Percentiles rank a stretch among this genome's conserved stretches.
Evolutionary conservation across 1,140 invertebrate genomes (phyloP).

Genomic region (Neodiprion pinetum): DNA sequence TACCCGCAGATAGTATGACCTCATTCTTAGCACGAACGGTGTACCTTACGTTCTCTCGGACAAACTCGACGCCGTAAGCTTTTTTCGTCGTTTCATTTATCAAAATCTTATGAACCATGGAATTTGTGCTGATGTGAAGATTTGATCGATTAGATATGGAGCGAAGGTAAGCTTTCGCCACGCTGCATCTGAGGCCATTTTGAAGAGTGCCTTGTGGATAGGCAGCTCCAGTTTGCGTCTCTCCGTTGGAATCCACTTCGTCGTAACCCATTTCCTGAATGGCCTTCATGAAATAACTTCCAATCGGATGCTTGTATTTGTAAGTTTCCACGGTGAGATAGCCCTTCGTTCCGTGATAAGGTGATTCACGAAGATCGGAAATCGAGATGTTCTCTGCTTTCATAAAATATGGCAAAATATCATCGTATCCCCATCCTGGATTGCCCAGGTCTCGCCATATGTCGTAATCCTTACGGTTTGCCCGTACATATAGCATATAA

Average conservation of each 20-base stretch:
- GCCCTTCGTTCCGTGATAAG: constrained; percentile 74
- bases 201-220: constrained; percentile 23
- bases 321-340: constrained; percentile 75
- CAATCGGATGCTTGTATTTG: constrained; percentile 78
- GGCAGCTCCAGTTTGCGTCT: constrained; percentile 23
- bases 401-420: constrained; percentile 82
- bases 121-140: constrained; percentile 57
- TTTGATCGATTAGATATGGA: constrained; percentile 59
- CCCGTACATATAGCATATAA: constrained; percentile 73
- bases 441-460: constrained; percentile 67
- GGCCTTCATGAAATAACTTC: constrained; percentile 41
- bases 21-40: constrained; percentile 62
- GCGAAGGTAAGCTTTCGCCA: constrained; percentile 59
- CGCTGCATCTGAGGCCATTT: constrained; percentile 61
- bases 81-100: constrained; percentile 36
- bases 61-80: constrained; percentile 59
- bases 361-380: constrained; percentile 68
- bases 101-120: constrained; percentile 50
- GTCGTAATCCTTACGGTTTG: constrained; percentile 69
- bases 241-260: constrained; percentile 21
- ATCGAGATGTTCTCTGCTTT: constrained; percentile 80
- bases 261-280: constrained; percentile 21
- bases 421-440: constrained; percentile 73
- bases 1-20: constrained; percentile 68
- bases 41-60: constrained; percentile 41